Conservation (phyloP, 2,888 invertebrate species). For the Eudasyphora cyanicolor region DNA sequence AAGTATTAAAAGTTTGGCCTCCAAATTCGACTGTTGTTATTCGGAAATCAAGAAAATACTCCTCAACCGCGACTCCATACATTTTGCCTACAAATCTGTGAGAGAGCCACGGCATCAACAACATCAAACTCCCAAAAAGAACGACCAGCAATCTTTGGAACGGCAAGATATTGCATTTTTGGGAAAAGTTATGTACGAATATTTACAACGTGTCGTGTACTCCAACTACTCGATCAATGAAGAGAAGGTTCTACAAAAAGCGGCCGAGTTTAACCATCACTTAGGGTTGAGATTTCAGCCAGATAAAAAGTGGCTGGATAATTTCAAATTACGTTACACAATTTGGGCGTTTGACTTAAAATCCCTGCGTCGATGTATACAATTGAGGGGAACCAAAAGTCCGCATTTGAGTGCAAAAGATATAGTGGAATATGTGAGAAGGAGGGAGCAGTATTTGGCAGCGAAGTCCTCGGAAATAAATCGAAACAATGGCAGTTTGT, state of each 20-base stretch:
- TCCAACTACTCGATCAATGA: constrained; percentile 51
- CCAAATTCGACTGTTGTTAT: constrained; percentile 69
- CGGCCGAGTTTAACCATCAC: constrained; percentile 70
- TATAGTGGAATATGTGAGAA: constrained; percentile 66
- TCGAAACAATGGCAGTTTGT: too few relatives aligned
- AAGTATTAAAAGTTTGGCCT: constrained; percentile 69
- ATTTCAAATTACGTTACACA: constrained; percentile 67
- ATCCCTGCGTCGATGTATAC: constrained; percentile 49
- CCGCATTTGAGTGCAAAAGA: constrained; percentile 67
- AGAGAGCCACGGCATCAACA: background rate
- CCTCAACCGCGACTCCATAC: constrained; percentile 67
- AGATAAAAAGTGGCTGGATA: constrained; percentile 69
- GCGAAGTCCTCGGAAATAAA: too few relatives aligned
- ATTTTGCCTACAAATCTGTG: constrained; percentile 24
- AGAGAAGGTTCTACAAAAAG: constrained; percentile 61
- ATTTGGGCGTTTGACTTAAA: constrained; percentile 64
- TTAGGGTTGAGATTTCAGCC: constrained; percentile 71
- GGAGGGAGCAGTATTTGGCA: too few relatives aligned
- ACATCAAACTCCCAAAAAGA: constrained; percentile 41
- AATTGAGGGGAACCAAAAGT: constrained; percentile 57
- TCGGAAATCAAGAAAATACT: constrained; percentile 72
- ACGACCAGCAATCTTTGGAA: constrained; percentile 44
- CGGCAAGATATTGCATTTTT: background rate
- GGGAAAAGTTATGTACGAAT: constrained; percentile 68
- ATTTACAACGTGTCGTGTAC: constrained; percentile 66